Evolutionary conservation across 2,113 vertebrate species (phyloP).

Genomic region (Eptesicus fuscus): DNA sequence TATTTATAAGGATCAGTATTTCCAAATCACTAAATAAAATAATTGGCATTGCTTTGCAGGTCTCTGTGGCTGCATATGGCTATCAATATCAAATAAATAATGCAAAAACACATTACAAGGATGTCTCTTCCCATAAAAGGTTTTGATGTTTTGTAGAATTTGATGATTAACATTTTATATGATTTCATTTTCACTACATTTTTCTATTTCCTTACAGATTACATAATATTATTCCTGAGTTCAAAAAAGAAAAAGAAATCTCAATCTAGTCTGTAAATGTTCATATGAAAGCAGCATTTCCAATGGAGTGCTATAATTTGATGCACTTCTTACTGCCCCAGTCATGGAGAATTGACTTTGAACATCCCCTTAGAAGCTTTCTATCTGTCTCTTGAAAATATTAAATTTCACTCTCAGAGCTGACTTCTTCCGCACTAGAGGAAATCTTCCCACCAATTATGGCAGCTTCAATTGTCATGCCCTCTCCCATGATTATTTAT

Average conservation of each 20-base stretch:
- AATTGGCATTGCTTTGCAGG: background rate
- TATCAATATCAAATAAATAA: background rate
- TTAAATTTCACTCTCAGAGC: background rate
- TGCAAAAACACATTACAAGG: background rate
- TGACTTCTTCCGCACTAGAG: background rate
- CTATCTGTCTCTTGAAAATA: background rate
- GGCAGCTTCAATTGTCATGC: background rate
- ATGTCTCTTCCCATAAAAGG: background rate
- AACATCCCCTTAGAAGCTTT: background rate
- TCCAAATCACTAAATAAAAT: background rate
- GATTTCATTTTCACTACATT: background rate
- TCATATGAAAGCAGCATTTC: background rate
- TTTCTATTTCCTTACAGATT: background rate
- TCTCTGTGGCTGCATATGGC: background rate
- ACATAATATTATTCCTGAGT: slow-evolving; percentile 26
- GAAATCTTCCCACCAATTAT: background rate
- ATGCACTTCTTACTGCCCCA: background rate
- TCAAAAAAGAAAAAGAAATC: background rate
- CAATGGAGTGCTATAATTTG: background rate
- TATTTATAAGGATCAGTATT: background rate
- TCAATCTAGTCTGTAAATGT: slow-evolving; percentile 17
- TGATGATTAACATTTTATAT: background rate
- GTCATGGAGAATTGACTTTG: background rate
- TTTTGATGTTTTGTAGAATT: background rate
- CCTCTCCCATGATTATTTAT: background rate